phyloP scores from a whole-genome alignment of 2,113 vertebrate species.

The Melanocharis versteri region DNA sequence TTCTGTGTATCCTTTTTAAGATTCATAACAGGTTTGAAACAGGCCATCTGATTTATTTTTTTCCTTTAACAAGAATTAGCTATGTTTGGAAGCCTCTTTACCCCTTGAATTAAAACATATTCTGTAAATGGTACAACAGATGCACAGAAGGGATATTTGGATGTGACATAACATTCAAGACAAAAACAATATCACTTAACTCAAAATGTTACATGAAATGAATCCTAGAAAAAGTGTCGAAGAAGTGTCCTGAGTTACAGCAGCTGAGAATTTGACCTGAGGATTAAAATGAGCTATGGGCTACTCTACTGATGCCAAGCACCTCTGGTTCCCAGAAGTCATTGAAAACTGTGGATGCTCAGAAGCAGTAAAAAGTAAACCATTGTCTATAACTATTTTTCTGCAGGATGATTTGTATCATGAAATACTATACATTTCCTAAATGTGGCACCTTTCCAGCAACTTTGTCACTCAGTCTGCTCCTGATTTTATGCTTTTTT shows the following conservation, averaged over 20 bases:
- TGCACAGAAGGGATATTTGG: neutral
- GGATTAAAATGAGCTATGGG: slow-evolving; percentile 25
- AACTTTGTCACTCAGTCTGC: neutral
- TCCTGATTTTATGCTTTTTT: slow-evolving; percentile 23
- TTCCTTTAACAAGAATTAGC: neutral
- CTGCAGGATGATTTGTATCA: slow-evolving; percentile 6
- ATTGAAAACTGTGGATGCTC: neutral
- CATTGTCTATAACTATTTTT: slow-evolving; percentile 20
- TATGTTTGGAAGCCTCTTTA: neutral
- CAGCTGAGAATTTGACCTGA: slow-evolving; percentile 14
- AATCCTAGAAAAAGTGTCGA: neutral
- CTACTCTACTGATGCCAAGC: neutral
- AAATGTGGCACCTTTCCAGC: slow-evolving; percentile 11
- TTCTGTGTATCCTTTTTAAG: neutral
- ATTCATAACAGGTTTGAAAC: neutral
- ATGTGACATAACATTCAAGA: neutral
- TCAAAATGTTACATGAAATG: neutral
- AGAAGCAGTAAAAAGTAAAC: slow-evolving; percentile 27
- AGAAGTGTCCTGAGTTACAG: neutral
- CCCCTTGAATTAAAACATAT: neutral
- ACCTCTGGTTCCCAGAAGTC: slow-evolving; percentile 17
- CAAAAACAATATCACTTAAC: neutral
- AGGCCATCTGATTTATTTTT: neutral
- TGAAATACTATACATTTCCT: neutral
- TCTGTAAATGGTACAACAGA: neutral